Evolutionary conservation across 2,888 invertebrate genomes (phyloP).

Genomic region (Drosophila hamatofila): DNA sequence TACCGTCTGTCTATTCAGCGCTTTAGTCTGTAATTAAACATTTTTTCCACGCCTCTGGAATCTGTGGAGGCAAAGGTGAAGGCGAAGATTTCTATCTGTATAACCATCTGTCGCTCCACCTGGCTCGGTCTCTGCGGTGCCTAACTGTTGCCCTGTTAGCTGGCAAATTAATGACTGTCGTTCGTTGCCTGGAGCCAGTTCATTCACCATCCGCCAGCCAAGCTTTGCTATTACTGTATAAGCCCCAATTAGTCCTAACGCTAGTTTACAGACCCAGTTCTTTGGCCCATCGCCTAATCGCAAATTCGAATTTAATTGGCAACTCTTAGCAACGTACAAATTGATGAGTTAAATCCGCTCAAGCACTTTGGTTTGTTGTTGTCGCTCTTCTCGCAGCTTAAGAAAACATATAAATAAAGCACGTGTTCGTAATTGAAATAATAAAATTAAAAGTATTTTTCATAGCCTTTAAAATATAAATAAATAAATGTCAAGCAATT

Average conservation of each 20-base stretch:
- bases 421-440: background rate
- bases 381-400: background rate
- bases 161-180: constrained; percentile 68
- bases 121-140: constrained; percentile 12
- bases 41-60: constrained; percentile 51
- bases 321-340: constrained; percentile 53
- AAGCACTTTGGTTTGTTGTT: background rate
- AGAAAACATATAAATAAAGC: constrained; percentile 15
- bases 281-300: constrained; percentile 33
- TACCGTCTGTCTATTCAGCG: constrained; percentile 46
- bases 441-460: background rate
- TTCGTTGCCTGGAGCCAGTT: constrained; percentile 64
- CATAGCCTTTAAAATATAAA: background rate
- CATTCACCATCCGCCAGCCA: constrained; percentile 51
- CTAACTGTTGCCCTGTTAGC: constrained; percentile 46
- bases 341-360: constrained; percentile 53
- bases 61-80: constrained; percentile 49
- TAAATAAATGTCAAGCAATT: background rate
- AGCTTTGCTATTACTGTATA: constrained; percentile 29
- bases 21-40: constrained; percentile 69
- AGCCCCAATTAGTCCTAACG: constrained; percentile 70
- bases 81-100: constrained; percentile 47
- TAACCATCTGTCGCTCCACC: constrained; percentile 10
- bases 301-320: constrained; percentile 70
- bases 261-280: constrained; percentile 58